phyloP scores from a whole-genome alignment of 2,888 invertebrate species.

The Hecatera dysodea region DNA sequence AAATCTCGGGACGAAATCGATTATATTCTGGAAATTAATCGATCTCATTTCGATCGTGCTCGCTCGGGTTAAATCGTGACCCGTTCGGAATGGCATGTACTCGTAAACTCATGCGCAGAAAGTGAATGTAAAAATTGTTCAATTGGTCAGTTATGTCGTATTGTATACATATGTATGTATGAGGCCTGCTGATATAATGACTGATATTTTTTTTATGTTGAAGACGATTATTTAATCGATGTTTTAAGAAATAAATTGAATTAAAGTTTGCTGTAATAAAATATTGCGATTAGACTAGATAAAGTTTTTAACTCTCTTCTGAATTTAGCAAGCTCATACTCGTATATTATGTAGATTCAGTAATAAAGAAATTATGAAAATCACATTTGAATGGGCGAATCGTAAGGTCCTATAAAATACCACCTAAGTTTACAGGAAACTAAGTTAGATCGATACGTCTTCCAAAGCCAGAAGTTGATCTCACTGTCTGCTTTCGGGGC shows the following conservation, averaged over 20 bases:
- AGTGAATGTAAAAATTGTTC: slow-evolving; percentile 64
- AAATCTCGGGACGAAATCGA: slow-evolving; percentile 38
- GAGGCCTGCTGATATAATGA: slow-evolving; percentile 21
- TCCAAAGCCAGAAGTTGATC: background rate
- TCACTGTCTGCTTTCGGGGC: too few relatives aligned
- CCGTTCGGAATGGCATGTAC: slow-evolving; percentile 36
- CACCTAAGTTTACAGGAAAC: background rate
- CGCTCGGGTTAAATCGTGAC: slow-evolving; percentile 58
- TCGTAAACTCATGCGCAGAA: slow-evolving; percentile 53
- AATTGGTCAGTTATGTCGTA: slow-evolving; percentile 46
- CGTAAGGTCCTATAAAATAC: too few relatives aligned
- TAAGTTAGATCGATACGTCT: background rate
- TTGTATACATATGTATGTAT: slow-evolving; percentile 43
- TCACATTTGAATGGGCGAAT: too few relatives aligned
- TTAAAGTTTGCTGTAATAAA: background rate
- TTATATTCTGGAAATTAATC: slow-evolving; percentile 55
- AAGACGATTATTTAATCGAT: slow-evolving; percentile 6
- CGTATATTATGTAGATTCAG: too few relatives aligned
- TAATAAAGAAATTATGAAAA: too few relatives aligned
- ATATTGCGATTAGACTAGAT: background rate
- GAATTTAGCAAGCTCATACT: too few relatives aligned
- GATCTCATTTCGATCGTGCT: slow-evolving; percentile 54
- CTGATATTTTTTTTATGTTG: slow-evolving; percentile 7
- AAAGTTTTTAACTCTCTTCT: too few relatives aligned
- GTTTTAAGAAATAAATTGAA: background rate